A percentile compares a stretch with the other conserved stretches of the same genome.
phyloP scores from a whole-genome alignment of 1,140 invertebrate species.

The Gonioctena quinquepunctata region DNA sequence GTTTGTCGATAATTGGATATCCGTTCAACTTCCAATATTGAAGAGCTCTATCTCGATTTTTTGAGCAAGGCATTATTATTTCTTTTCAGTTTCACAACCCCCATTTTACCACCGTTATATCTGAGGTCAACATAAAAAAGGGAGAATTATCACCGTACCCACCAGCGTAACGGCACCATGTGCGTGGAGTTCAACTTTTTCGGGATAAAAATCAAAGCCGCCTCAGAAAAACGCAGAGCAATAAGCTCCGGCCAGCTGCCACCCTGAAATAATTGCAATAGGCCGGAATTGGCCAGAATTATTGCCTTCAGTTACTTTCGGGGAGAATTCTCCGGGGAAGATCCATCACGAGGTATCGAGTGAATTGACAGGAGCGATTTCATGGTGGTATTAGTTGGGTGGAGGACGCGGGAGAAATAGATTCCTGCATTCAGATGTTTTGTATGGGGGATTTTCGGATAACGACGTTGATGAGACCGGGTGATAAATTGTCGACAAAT shows the following conservation, averaged over 20 bases:
- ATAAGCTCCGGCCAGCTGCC: slow-evolving; percentile 1
- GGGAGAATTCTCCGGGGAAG: not conserved
- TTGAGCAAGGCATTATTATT: no score
- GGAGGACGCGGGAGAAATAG: not conserved
- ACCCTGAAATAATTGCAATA: not conserved
- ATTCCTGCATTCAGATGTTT: slow-evolving; percentile 2
- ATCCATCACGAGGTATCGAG: slow-evolving; percentile 1
- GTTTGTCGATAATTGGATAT: no score
- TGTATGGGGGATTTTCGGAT: not conserved
- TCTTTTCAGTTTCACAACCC: no score
- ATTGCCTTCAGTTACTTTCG: not conserved
- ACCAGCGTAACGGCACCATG: not conserved
- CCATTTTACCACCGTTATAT: no score
- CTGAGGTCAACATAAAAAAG: no score
- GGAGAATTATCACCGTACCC: no score
- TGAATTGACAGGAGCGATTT: slow-evolving; percentile 5
- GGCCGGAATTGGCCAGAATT: slow-evolving; percentile 7
- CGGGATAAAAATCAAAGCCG: not conserved
- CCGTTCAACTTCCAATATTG: no score
- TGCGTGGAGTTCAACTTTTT: slow-evolving; percentile 3
- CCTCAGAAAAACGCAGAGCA: not conserved
- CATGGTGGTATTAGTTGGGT: not conserved
- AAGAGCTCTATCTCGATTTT: no score
- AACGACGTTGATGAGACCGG: not conserved
- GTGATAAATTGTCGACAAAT: slow-evolving; percentile 1